Evolutionary conservation across 2,888 invertebrate species (phyloP).

Genomic region (Metopia argyrocephala): DNA sequence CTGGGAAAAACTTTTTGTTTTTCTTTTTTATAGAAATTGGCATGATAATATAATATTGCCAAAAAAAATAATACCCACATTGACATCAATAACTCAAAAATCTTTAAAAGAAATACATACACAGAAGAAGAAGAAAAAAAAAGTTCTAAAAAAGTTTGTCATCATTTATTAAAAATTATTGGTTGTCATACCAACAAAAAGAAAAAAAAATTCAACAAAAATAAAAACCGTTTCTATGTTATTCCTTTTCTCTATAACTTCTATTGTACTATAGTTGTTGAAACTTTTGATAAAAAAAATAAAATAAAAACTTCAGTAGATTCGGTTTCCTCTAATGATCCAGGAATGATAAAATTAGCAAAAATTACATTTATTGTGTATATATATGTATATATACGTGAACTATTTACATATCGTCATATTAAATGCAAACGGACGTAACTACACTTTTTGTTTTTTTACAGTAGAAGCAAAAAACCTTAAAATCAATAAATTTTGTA

Average conservation of each 20-base stretch:
- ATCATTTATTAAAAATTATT: background rate
- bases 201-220: background rate
- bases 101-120: background rate
- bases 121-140: too few species aligned
- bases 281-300: background rate
- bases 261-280: background rate
- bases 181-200: background rate
- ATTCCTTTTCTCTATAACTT: too few species aligned
- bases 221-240: too few species aligned
- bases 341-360: too few species aligned
- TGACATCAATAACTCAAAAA: background rate
- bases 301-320: background rate
- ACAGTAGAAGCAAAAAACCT: too few species aligned
- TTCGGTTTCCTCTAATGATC: background rate
- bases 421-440: too few species aligned
- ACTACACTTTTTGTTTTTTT: too few species aligned
- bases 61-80: background rate
- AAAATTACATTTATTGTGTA: too few species aligned
- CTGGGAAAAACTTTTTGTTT: background rate
- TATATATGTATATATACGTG: too few species aligned
- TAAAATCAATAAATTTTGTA: too few species aligned
- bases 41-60: background rate
- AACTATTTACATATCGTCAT: too few species aligned
- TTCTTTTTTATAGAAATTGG: background rate
- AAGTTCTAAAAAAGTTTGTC: background rate